Percentiles rank a stretch among this genome's conserved stretches.
phyloP scores from a whole-genome alignment of 1,140 invertebrate genomes.

The Lanistes nyassanus region DNA sequence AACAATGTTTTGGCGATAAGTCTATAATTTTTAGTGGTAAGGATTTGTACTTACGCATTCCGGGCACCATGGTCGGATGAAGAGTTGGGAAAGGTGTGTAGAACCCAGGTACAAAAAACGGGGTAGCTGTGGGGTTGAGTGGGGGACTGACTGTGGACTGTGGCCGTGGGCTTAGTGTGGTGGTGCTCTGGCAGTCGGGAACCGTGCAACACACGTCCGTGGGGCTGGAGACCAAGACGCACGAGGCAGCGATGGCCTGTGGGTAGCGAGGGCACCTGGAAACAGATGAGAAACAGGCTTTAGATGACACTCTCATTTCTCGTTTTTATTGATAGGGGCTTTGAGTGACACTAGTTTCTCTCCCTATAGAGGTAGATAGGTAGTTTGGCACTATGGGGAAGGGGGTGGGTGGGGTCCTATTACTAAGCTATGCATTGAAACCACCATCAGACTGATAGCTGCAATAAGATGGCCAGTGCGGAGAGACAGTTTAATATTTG shows the following conservation, averaged over 20 bases:
- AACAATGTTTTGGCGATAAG: too few species aligned
- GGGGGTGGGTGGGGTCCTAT: too few species aligned
- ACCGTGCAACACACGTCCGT: constrained; percentile 40
- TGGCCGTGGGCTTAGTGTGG: not conserved
- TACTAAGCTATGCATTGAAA: too few species aligned
- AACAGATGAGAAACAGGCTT: not conserved
- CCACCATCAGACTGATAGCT: too few species aligned
- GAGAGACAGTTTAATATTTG: too few species aligned
- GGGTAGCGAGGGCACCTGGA: constrained; percentile 30
- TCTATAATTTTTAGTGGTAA: too few species aligned
- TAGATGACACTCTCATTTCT: not conserved
- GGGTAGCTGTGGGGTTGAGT: constrained; percentile 3
- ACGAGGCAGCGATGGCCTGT: constrained; percentile 20
- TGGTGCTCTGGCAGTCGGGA: constrained; percentile 35
- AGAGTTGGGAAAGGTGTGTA: constrained; percentile 27
- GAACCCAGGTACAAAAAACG: not conserved
- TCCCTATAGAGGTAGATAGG: too few species aligned
- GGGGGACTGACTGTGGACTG: constrained; percentile 1
- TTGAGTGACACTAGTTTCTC: too few species aligned
- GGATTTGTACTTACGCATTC: too few species aligned
- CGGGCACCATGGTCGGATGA: constrained; percentile 8
- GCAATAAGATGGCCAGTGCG: too few species aligned
- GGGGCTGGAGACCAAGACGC: constrained; percentile 28
- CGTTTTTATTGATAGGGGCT: too few species aligned
- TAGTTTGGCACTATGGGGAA: too few species aligned